Evolutionary conservation across 2,113 vertebrate genomes (phyloP).

Genomic region (Oncorhynchus masou): DNA sequence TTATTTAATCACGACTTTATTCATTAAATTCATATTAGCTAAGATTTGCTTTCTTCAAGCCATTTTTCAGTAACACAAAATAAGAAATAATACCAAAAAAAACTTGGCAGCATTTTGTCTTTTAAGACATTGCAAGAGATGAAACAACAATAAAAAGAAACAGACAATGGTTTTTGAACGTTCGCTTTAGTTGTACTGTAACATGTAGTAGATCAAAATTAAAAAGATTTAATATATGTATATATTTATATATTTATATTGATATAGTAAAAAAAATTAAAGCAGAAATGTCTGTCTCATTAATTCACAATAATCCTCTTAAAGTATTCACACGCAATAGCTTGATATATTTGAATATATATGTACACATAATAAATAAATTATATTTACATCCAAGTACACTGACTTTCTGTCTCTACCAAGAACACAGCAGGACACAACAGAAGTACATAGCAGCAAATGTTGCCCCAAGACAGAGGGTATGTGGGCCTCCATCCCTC

Average conservation of each 20-base stretch:
- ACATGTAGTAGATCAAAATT: constrained; percentile 38
- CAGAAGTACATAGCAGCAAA: constrained; percentile 60
- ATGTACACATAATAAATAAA: constrained; percentile 63
- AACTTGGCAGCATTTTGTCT: constrained; percentile 37
- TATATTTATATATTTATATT: constrained; percentile 57
- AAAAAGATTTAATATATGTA: constrained; percentile 53
- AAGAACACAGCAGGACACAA: constrained; percentile 57
- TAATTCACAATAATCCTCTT: constrained; percentile 54
- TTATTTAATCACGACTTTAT: constrained; percentile 52
- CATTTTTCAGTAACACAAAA: constrained; percentile 46
- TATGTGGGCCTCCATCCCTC: constrained; percentile 24
- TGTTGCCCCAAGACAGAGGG: constrained; percentile 43
- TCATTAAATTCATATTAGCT: constrained; percentile 47
- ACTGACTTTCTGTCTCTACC: constrained; percentile 57
- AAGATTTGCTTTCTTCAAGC: constrained; percentile 47
- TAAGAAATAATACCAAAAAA: constrained; percentile 35
- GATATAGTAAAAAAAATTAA: constrained; percentile 59
- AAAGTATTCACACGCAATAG: constrained; percentile 64
- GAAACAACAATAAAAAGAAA: constrained; percentile 36
- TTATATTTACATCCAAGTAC: constrained; percentile 70
- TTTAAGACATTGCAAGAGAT: constrained; percentile 36
- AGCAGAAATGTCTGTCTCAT: constrained; percentile 60
- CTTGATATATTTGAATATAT: constrained; percentile 60
- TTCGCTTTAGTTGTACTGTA: constrained; percentile 19
- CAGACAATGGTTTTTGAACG: constrained; percentile 35